These are phyloP conservation scores for Drosophila pseudotalamancana DNA, from an alignment of 2,888 invertebrate species.

Conservation along the genomic window DNA sequence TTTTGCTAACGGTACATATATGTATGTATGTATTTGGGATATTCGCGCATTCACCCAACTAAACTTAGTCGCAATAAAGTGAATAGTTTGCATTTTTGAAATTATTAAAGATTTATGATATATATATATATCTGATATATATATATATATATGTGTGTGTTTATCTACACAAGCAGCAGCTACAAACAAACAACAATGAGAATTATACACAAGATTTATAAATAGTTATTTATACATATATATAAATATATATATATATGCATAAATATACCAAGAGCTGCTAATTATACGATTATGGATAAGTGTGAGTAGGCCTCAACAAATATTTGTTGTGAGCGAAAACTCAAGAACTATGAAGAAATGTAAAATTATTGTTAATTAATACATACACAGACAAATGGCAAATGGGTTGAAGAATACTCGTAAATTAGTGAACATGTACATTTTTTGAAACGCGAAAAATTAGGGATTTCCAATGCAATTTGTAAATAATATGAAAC, in stretches of 20 bases:
- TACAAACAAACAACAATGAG: conserved; percentile 16
- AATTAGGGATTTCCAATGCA: conserved; percentile 50
- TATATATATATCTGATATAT: conserved; percentile 7
- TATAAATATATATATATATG: conserved; percentile 5
- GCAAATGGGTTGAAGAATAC: conserved; percentile 23
- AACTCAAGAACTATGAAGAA: conserved; percentile 23
- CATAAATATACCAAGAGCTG: conserved; percentile 39
- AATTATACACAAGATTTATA: conserved; percentile 56
- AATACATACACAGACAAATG: conserved; percentile 11
- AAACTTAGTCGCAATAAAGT: conserved; percentile 42
- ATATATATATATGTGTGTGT: background rate
- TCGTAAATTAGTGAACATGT: conserved; percentile 34
- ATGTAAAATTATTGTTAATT: conserved; percentile 39
- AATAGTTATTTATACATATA: conserved; percentile 47
- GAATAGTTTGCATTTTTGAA: conserved; percentile 56
- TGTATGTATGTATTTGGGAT: conserved; percentile 22
- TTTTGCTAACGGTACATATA: conserved; percentile 22
- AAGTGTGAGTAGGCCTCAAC: conserved; percentile 22
- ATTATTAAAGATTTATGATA: conserved; percentile 51
- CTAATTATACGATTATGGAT: conserved; percentile 41
- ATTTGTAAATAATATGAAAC: conserved; percentile 49
- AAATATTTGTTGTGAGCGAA: conserved; percentile 9
- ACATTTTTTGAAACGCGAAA: conserved; percentile 36
- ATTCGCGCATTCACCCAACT: conserved; percentile 24
- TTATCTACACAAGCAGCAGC: conserved; percentile 34